Base-by-base conservation (phyloP, 2,113 vertebrate genomes). In the Rhombomys opimus region DNA sequence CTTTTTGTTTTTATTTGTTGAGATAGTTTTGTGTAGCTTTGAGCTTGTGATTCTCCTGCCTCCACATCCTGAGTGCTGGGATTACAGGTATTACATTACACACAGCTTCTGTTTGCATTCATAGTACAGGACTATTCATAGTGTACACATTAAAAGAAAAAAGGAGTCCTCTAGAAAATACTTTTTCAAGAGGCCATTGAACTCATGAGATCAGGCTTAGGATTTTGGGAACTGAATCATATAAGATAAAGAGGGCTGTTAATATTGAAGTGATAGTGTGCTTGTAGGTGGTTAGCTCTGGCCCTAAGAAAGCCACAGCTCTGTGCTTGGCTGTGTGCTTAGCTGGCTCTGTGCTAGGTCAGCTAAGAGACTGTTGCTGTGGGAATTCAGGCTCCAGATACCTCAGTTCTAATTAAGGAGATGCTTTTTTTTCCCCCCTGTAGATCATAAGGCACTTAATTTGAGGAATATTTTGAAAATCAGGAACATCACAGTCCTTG, bases 401-500 rank as follows among this genome's bases (percentile, higher is more conserved):
- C 41, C n/a, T 41, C 73, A 23, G 68, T 63, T 9, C 73, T 75
- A 27, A 12, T n/a, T 90, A 87, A 81, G 54, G 68, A 72, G 52
- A 35, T 59, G 65, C 25, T 68, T 91, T 89, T 91, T 89, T 81
- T 41, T 4, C 46, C 46, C 46, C 46, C 5, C 27, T 32, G 1
- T 59, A 65, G 84, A 38, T 86, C 59, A 82, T 61, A 89, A 81
- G 78, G 61, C 46, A 18, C 17, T 54, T 81, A 63, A 82, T 50
- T 77, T 77, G 46, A 90, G 75, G 41, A 54, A 77, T 91, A 78
- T 17, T 95, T 93, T 70, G 5, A 86, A 72, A 81, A 77, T 18
- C 32, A 52, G 75, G 90, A 93, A 61, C 17, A 84, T n/a, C 8
- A 18, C 81, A 52, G 41, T 67, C 52, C 1, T 41, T 76, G n/a